Percentiles rank a stretch among this genome's conserved stretches.
Evolutionary conservation across 1,140 invertebrate species (phyloP).

Genomic region (Leptopilina clavipes): DNA sequence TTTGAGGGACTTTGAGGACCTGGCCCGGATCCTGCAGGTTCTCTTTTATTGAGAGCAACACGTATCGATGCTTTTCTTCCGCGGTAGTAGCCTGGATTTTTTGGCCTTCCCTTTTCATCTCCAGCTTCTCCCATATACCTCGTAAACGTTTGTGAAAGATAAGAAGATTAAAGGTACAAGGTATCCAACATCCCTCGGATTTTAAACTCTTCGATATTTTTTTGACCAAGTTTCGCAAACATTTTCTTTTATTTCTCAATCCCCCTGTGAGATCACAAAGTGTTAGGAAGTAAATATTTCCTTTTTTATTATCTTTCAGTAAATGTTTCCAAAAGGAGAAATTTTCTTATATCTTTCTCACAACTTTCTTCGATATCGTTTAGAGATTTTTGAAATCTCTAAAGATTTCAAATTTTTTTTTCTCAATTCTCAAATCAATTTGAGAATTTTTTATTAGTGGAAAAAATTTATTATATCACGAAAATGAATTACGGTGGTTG

Average conservation of each 20-base stretch:
- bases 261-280: too few species aligned
- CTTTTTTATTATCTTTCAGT: too few species aligned
- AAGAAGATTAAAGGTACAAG: slow-evolving; percentile 19
- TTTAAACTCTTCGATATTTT: background rate
- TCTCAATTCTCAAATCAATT: too few species aligned
- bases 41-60: slow-evolving; percentile 41
- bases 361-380: too few species aligned
- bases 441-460: too few species aligned
- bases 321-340: too few species aligned
- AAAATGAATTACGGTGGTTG: too few species aligned
- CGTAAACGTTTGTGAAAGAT: slow-evolving; percentile 26
- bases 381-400: too few species aligned
- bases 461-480: too few species aligned
- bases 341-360: too few species aligned
- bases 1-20: background rate
- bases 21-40: slow-evolving; percentile 55
- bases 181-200: background rate
- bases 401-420: too few species aligned
- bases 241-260: slow-evolving; percentile 29
- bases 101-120: background rate
- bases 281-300: too few species aligned
- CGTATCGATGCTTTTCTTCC: slow-evolving; percentile 52
- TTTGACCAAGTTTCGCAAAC: background rate
- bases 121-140: slow-evolving; percentile 26
- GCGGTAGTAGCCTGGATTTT: slow-evolving; percentile 39